Conservation (phyloP, 2,797 vertebrate genomes). For the Natrix natrix region DNA sequence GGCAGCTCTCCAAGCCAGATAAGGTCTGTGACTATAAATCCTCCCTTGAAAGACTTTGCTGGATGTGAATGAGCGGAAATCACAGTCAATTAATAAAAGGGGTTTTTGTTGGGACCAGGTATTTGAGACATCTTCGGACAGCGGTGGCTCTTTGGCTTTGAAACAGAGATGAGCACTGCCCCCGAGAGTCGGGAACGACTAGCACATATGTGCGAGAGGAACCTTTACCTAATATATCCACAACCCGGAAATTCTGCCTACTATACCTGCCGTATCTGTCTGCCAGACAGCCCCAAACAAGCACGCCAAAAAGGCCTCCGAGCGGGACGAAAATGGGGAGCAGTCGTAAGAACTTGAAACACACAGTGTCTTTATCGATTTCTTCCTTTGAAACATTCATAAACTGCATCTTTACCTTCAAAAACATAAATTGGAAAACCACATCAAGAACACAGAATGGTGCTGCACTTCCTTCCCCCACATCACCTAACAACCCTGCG, state of each 20-base stretch:
- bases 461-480: background rate
- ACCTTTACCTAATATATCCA: background rate
- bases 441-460: background rate
- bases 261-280: conserved; percentile 78
- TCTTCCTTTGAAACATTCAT: background rate
- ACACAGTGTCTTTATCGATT: fast-evolving
- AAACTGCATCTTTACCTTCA: background rate
- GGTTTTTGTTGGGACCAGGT: too few relatives aligned
- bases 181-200: too few relatives aligned
- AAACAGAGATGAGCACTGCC: too few relatives aligned
- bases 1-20: too few relatives aligned
- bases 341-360: conserved; percentile 73
- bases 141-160: too few relatives aligned
- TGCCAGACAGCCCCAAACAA: conserved; percentile 76
- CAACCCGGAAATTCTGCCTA: background rate
- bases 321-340: conserved; percentile 77
- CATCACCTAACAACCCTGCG: background rate
- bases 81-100: too few relatives aligned
- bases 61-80: too few relatives aligned
- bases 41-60: too few relatives aligned
- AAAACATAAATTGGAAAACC: background rate
- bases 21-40: too few relatives aligned
- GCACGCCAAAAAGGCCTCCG: conserved; percentile 79
- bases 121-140: too few relatives aligned
- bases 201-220: too few relatives aligned